These are phyloP conservation scores for Spodoptera littoralis DNA, from an alignment of 2,888 invertebrate species.

Conservation along the genomic window DNA sequence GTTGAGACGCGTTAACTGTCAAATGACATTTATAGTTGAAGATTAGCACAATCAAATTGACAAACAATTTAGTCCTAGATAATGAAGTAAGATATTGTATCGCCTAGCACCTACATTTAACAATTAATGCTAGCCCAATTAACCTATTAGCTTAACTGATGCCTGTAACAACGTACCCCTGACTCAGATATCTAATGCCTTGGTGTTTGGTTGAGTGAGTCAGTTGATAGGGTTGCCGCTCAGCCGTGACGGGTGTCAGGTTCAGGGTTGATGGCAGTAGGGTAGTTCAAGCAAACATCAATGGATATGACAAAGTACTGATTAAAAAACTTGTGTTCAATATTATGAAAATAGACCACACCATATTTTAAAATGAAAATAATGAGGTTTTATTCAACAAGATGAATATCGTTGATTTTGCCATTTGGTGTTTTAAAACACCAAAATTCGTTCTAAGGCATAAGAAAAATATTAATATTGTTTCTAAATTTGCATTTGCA, in stretches of 20 bases:
- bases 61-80: slow-evolving; percentile 25
- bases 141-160: slow-evolving; percentile 61
- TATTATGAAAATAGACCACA: too few relatives aligned
- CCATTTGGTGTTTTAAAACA: too few relatives aligned
- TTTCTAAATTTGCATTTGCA: too few relatives aligned
- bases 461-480: too few relatives aligned
- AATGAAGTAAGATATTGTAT: slow-evolving; percentile 31
- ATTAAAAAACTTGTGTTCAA: too few relatives aligned
- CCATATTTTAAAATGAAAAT: too few relatives aligned
- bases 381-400: too few relatives aligned
- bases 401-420: too few relatives aligned
- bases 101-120: slow-evolving; percentile 51
- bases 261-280: slow-evolving; percentile 32
- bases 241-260: slow-evolving; percentile 22
- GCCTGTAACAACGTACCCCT: slow-evolving; percentile 20
- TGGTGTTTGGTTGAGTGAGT: slow-evolving; percentile 35
- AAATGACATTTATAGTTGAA: too few relatives aligned
- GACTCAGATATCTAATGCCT: slow-evolving; percentile 28
- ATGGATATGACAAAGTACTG: too few relatives aligned
- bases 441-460: too few relatives aligned
- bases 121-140: slow-evolving; percentile 65
- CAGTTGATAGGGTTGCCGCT: slow-evolving; percentile 35
- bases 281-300: neutral
- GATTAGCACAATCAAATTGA: slow-evolving; percentile 19
- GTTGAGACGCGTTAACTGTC: neutral